phyloP scores from a whole-genome alignment of 2,797 vertebrate genomes.

The Megalops cyprinoides region DNA sequence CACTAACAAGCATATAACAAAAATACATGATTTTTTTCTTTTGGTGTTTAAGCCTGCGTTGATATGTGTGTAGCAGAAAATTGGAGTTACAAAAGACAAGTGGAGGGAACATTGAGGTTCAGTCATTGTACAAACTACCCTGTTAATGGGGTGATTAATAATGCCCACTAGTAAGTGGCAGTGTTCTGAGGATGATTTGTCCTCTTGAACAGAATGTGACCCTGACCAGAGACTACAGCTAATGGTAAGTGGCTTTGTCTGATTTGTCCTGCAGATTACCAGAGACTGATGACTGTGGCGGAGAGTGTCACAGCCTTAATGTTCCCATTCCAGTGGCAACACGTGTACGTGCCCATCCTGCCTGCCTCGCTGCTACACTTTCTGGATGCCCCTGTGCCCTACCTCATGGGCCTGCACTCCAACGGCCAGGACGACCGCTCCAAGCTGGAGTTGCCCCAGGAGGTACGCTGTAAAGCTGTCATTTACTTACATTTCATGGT shows the following conservation, averaged over 20 bases:
- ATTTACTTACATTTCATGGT: no score
- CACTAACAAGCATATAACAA: background rate
- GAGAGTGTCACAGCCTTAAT: slow-evolving; percentile 98
- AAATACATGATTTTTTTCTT: background rate
- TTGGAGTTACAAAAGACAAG: background rate
- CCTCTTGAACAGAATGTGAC: no score
- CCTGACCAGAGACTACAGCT: no score
- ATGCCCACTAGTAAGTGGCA: no score
- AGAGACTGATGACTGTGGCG: slow-evolving; percentile 97
- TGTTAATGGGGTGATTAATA: no score
- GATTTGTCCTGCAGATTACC: slow-evolving; percentile 84
- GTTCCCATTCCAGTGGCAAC: slow-evolving; percentile 99
- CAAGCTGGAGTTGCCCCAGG: slow-evolving; percentile 95
- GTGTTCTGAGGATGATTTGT: no score
- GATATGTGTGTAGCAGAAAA: background rate
- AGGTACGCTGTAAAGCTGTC: slow-evolving; percentile 73
- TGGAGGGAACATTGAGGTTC: no score
- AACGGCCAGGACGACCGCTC: slow-evolving; percentile 95
- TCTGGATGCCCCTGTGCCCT: slow-evolving; percentile 96
- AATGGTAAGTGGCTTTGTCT: background rate
- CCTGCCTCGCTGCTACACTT: slow-evolving; percentile 98
- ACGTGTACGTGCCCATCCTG: slow-evolving; percentile 97
- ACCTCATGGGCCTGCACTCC: slow-evolving; percentile 98
- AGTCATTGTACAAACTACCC: no score
- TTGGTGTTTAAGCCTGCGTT: background rate